A percentile compares a stretch with the other conserved stretches of the same genome.
phyloP scores from a whole-genome alignment of 2,113 vertebrate species.

The Clupea harengus region DNA sequence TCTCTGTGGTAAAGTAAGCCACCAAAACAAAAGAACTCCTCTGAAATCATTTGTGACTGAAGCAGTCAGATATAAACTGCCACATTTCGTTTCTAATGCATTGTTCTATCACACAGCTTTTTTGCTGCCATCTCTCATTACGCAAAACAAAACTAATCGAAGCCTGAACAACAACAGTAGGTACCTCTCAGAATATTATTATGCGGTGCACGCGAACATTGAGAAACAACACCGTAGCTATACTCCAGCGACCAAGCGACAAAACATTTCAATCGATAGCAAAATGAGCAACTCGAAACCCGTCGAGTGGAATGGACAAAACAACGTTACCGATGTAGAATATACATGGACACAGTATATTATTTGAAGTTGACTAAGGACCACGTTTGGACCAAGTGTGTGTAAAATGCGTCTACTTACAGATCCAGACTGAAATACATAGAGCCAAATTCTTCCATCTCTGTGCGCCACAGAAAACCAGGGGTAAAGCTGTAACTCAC shows the following conservation, averaged over 20 bases:
- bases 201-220: not conserved
- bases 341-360: not conserved
- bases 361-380: not conserved
- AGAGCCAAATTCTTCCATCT: conserved; percentile 56
- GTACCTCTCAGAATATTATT: not conserved
- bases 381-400: not conserved
- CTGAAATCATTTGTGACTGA: not conserved
- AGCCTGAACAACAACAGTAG: not conserved
- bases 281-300: not conserved
- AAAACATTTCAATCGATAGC: conserved; percentile 9
- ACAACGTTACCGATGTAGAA: not conserved
- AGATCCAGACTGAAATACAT: conserved; percentile 52
- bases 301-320: not conserved
- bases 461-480: conserved; percentile 50
- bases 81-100: not conserved
- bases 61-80: not conserved
- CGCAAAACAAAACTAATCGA: not conserved
- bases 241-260: not conserved
- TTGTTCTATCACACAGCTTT: not conserved
- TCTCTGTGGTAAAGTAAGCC: not conserved
- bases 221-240: not conserved
- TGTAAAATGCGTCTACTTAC: conserved; percentile 9
- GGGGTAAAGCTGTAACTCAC: conserved; percentile 71
- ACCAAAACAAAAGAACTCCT: not conserved
- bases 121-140: not conserved